These are phyloP conservation scores for Acestrorhynchus altus DNA, from an alignment of 2,797 vertebrate species.

Conservation along the genomic window DNA sequence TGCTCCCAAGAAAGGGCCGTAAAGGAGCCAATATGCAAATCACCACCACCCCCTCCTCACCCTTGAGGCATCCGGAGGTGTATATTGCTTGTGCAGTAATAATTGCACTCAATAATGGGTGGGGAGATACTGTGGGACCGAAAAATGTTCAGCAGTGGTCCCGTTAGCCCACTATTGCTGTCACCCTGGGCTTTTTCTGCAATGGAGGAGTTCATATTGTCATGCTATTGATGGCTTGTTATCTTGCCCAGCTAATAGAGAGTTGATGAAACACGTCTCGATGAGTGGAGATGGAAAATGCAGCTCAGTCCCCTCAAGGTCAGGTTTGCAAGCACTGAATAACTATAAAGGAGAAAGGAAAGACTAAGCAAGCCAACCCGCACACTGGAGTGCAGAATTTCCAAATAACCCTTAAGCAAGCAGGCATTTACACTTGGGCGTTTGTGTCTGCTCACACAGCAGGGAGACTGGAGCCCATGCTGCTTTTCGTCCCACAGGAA, in stretches of 20 bases:
- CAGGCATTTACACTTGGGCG: conserved; percentile 33
- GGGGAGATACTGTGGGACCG: conserved; percentile 47
- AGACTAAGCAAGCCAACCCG: not conserved
- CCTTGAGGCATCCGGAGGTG: conserved; percentile 44
- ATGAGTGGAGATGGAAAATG: conserved; percentile 17
- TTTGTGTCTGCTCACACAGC: conserved; percentile 43
- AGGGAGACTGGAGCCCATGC: conserved; percentile 24
- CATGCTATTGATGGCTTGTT: conserved; percentile 47
- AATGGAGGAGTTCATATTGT: conserved; percentile 52
- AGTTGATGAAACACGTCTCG: conserved; percentile 37
- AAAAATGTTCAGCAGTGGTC: conserved; percentile 49
- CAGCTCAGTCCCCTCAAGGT: conserved; percentile 34
- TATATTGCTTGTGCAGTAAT: conserved; percentile 52
- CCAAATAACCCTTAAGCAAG: conserved; percentile 44
- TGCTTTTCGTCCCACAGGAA: conserved; percentile 32
- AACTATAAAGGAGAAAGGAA: conserved; percentile 18
- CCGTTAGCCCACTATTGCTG: conserved; percentile 53
- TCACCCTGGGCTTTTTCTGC: conserved; percentile 52
- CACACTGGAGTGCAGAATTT: not conserved
- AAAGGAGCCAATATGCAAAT: conserved; percentile 47
- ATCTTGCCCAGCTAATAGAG: conserved; percentile 34
- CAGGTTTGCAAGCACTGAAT: conserved; percentile 24
- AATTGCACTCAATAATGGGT: conserved; percentile 51
- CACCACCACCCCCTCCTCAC: conserved; percentile 9
- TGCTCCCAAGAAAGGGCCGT: conserved; percentile 53